Percentiles rank a stretch among this genome's conserved stretches.
These are phyloP conservation scores for Caenorhabditis latens DNA, from an alignment of 1,140 invertebrate species.

Conservation along the genomic window DNA sequence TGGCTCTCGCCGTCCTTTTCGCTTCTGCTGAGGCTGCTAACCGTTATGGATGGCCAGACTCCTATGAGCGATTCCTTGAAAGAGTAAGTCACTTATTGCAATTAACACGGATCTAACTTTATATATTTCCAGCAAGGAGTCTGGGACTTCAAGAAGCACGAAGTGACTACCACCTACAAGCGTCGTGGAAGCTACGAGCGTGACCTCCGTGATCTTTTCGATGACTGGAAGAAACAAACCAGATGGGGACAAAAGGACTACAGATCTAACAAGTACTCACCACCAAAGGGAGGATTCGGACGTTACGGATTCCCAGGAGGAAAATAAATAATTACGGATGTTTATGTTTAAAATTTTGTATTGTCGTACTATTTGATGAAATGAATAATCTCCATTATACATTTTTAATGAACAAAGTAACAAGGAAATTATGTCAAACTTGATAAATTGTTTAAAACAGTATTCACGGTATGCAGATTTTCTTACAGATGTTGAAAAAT, in stretches of 20 bases:
- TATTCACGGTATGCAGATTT: too few species aligned
- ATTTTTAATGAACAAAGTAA: too few species aligned
- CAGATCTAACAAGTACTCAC: slow-evolving; percentile 3
- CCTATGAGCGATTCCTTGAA: slow-evolving; percentile 40
- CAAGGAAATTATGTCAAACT: too few species aligned
- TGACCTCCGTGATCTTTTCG: slow-evolving; percentile 30
- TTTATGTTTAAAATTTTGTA: not conserved
- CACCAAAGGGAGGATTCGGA: slow-evolving; percentile 29
- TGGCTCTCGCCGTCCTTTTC: slow-evolving; percentile 38
- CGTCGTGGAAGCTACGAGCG: slow-evolving; percentile 7
- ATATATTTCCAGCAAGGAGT: slow-evolving; percentile 25
- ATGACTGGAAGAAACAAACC: slow-evolving; percentile 47
- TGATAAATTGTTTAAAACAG: too few species aligned
- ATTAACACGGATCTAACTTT: not conserved
- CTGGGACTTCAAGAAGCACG: slow-evolving; percentile 50
- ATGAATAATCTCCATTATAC: not conserved
- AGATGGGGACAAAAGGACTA: slow-evolving; percentile 40
- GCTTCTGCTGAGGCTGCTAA: slow-evolving; percentile 20
- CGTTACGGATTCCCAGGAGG: slow-evolving; percentile 38
- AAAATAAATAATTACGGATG: slow-evolving; percentile 9
- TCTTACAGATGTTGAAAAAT: too few species aligned
- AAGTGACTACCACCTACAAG: not conserved
- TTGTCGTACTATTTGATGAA: not conserved
- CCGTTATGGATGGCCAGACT: slow-evolving; percentile 50
- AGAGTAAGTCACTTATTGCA: not conserved